Evolutionary conservation across 2,888 invertebrate genomes (phyloP), one percentile per base, ranked within the genome.

Genomic region (Drosophila parthenogenetica): DNA sequence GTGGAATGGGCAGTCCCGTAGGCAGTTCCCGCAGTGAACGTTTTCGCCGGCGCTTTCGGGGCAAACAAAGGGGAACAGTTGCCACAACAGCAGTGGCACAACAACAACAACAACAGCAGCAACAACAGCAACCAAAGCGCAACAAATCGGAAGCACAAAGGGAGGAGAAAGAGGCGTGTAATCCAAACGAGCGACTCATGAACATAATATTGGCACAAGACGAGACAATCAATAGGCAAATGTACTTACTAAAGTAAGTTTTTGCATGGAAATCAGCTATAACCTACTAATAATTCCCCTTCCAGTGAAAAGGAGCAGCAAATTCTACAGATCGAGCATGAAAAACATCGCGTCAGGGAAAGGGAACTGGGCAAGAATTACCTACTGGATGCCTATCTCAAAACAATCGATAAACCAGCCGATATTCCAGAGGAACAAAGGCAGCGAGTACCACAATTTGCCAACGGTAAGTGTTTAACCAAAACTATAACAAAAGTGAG

Each of bases 311-410:
- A 95, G 90, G 97, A 97, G 90, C 94, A 95, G 85, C 94, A 96
- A 86, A 97, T 97, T 81, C 95, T 95, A 73, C 94, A 94, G 86
- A 94, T 96, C 80, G 96, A 96, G 93, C 95, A 96, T 88, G 95
- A 96, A 89, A 95, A 96, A 29, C 96, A 96, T 91, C 94, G 94
- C 74, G 94, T 93, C 46, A 93, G 96, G 50, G 95, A 95, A 92
- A 94, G 95, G 74, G 95, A 95, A 85, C 94, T 96, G 88, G 96
- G 96, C 16, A 95, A 95, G 71, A 96, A 96, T 91, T 96, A 96
- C 90, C 93, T 96, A 50, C 93, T 96, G 14, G 96, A 96, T 91
- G 95, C 96, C 1, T 96, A 96, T 90, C 93, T 96, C 45, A 94
- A 93, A 78, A 93, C 93, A n/a, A 81, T 93, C 29, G 92, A 93